phyloP scores from a whole-genome alignment of 2,797 vertebrate genomes.

The Neostethus bicornis region DNA sequence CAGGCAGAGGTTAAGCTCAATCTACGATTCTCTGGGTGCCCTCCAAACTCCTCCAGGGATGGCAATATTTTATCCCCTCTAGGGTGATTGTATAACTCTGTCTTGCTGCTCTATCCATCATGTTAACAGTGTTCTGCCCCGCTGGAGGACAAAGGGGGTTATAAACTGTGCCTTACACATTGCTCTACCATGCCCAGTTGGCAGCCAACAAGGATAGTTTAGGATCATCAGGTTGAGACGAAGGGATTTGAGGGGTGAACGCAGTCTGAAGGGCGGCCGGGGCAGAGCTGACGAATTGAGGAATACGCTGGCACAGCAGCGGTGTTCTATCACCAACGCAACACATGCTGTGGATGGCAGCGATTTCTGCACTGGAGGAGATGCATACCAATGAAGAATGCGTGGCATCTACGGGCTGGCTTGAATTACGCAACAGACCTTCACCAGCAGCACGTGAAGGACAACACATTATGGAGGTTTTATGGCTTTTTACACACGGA shows the following conservation, averaged over 20 bases:
- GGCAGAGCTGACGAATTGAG: slow-evolving; percentile 48
- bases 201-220: slow-evolving; percentile 42
- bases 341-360: slow-evolving; percentile 37
- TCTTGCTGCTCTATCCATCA: slow-evolving; percentile 59
- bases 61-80: slow-evolving; percentile 44
- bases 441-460: slow-evolving; percentile 60
- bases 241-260: slow-evolving; percentile 32
- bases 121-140: slow-evolving; percentile 53
- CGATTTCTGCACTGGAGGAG: slow-evolving; percentile 30
- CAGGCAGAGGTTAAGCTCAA: slow-evolving; percentile 30
- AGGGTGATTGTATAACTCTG: slow-evolving; percentile 37
- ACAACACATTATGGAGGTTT: slow-evolving; percentile 41
- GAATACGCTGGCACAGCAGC: slow-evolving; percentile 75
- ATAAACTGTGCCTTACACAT: slow-evolving; percentile 44
- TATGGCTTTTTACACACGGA: slow-evolving; percentile 27
- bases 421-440: slow-evolving; percentile 66
- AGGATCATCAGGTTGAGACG: slow-evolving; percentile 36
- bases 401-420: slow-evolving; percentile 27
- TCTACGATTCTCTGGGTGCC: slow-evolving; percentile 39
- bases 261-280: slow-evolving; percentile 54
- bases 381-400: slow-evolving; percentile 46
- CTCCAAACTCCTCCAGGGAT: slow-evolving; percentile 25
- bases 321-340: slow-evolving; percentile 42
- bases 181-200: slow-evolving; percentile 52
- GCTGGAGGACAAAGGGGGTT: slow-evolving; percentile 55